These are phyloP conservation scores for Trichogramma evanescens DNA, from an alignment of 2,888 invertebrate species.

Conservation along the genomic window DNA sequence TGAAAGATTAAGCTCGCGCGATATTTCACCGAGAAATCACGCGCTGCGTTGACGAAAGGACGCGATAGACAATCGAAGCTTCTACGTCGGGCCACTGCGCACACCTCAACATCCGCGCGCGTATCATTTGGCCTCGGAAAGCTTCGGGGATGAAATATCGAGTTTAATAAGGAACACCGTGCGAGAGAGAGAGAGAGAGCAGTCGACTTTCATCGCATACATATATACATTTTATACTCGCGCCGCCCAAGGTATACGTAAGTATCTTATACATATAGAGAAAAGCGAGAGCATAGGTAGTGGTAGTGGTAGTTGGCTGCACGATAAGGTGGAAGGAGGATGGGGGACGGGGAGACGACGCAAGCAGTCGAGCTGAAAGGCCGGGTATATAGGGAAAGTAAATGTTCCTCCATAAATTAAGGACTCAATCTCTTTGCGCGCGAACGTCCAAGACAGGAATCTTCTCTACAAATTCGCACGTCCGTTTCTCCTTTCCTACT, in stretches of 20 bases:
- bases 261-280: neutral
- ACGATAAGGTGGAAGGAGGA: too few relatives aligned
- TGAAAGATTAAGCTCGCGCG: too few relatives aligned
- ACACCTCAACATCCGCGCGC: too few relatives aligned
- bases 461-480: conserved; percentile 13
- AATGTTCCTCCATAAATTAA: conserved; percentile 16
- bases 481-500: conserved; percentile 2
- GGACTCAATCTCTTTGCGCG: conserved; percentile 17
- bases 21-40: too few relatives aligned
- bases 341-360: neutral
- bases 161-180: conserved; percentile 10
- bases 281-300: neutral
- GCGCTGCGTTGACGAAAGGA: too few relatives aligned
- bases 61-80: too few relatives aligned
- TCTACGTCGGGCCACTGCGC: too few relatives aligned
- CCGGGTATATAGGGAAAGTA: neutral
- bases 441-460: neutral
- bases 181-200: too few relatives aligned
- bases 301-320: too few relatives aligned
- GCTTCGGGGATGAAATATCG: conserved; percentile 10
- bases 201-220: too few relatives aligned
- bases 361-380: neutral
- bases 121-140: too few relatives aligned
- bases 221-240: neutral
- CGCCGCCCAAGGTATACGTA: too few relatives aligned